Percentiles rank a stretch among this genome's conserved stretches.
phyloP scores from a whole-genome alignment of 2,888 invertebrate species.

The Perdita meconis region DNA sequence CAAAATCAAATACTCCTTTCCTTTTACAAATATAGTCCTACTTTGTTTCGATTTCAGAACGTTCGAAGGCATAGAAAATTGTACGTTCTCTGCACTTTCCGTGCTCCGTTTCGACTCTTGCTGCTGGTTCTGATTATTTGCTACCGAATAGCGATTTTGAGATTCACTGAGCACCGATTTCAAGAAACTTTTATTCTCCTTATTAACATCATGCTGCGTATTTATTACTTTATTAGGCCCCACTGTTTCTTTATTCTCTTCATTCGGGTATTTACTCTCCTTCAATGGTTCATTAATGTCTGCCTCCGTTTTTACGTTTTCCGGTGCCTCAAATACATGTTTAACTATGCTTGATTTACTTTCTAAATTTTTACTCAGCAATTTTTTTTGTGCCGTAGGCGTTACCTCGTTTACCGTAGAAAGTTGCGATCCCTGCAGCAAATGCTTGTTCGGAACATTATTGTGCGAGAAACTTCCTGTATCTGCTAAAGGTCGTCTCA shows the following conservation, averaged over 20 bases:
- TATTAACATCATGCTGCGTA: slow-evolving; percentile 19
- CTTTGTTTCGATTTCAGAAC: slow-evolving; percentile 67
- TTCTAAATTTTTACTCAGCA: slow-evolving; percentile 18
- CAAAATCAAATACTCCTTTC: slow-evolving; percentile 89
- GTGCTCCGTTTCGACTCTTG: slow-evolving; percentile 23
- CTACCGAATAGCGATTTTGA: slow-evolving; percentile 25
- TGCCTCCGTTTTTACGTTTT: slow-evolving; percentile 18
- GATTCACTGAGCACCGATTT: slow-evolving; percentile 13
- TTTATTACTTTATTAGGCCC: slow-evolving; percentile 8
- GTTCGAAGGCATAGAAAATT: slow-evolving; percentile 67
- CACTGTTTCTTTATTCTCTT: slow-evolving; percentile 26
- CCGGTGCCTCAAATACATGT: slow-evolving; percentile 16
- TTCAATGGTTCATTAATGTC: slow-evolving; percentile 58
- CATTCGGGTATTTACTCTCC: slow-evolving; percentile 69
- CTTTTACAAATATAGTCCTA: slow-evolving; percentile 88
- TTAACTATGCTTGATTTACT: slow-evolving; percentile 1
- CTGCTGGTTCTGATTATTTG: slow-evolving; percentile 21
- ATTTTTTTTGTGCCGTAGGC: slow-evolving; percentile 19
- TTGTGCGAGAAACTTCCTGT: slow-evolving; percentile 50
- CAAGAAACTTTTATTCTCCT: slow-evolving; percentile 7
- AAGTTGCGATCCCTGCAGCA: slow-evolving; percentile 54
- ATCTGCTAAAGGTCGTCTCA: slow-evolving; percentile 77
- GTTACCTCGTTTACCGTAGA: slow-evolving; percentile 60
- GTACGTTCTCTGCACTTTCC: slow-evolving; percentile 67
- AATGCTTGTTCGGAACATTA: slow-evolving; percentile 28